Percentiles rank a stretch among this genome's conserved stretches.
phyloP scores from a whole-genome alignment of 2,797 vertebrate genomes.

The Coracias cyanogaster region DNA sequence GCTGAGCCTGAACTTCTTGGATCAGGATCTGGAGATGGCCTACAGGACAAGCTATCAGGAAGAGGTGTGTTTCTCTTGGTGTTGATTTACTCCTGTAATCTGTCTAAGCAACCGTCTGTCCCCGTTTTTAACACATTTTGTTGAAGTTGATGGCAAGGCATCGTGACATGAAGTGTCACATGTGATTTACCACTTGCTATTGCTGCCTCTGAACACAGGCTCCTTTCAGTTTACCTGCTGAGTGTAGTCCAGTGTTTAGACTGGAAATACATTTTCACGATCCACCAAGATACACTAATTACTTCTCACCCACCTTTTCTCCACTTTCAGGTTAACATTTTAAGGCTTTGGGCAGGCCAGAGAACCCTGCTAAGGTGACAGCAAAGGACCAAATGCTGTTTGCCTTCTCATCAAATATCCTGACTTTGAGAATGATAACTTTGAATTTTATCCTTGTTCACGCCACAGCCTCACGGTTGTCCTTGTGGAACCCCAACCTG shows the following conservation, averaged over 20 bases:
- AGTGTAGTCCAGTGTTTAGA: background rate
- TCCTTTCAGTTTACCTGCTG: background rate
- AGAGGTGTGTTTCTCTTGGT: slow-evolving; percentile 82
- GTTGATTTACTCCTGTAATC: background rate
- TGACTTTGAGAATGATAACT: background rate
- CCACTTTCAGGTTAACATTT: background rate
- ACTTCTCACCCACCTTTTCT: background rate
- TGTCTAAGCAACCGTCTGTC: background rate
- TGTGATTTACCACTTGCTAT: background rate
- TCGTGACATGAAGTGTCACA: background rate
- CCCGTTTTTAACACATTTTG: background rate
- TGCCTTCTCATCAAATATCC: background rate
- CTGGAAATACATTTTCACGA: background rate
- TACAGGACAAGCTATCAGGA: slow-evolving; percentile 95
- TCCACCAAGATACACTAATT: background rate
- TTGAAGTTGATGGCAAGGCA: background rate
- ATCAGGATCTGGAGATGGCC: slow-evolving; percentile 88
- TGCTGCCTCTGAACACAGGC: background rate
- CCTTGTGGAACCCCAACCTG: background rate
- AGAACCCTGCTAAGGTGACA: background rate
- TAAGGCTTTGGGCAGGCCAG: background rate
- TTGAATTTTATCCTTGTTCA: background rate
- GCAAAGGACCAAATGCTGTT: background rate
- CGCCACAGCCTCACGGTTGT: background rate
- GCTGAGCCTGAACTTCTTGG: slow-evolving; percentile 95